Evolutionary conservation across 2,888 invertebrate genomes (phyloP).

Genomic region (Stenoptilia bipunctidactyla): DNA sequence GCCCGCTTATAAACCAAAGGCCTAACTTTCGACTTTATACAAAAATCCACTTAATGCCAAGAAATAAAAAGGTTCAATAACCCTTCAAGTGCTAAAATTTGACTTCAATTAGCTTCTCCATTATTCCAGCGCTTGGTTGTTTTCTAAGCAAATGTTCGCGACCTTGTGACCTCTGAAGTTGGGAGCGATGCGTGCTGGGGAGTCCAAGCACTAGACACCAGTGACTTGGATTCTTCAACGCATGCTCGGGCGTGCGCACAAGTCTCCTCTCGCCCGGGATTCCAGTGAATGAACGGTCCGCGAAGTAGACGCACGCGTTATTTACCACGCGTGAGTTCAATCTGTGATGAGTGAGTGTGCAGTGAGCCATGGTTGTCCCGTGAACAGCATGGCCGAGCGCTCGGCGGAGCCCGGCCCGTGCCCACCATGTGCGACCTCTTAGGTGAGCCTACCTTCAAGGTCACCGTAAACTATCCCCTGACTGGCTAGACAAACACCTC

Average conservation of each 20-base stretch:
- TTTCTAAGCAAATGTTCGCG: no score
- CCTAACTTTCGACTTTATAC: no score
- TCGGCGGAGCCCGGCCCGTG: slow-evolving; percentile 47
- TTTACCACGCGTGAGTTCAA: slow-evolving; percentile 18
- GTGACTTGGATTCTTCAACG: slow-evolving; percentile 40
- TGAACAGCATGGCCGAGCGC: slow-evolving; percentile 59
- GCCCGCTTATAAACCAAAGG: no score
- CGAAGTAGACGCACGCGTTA: slow-evolving; percentile 32
- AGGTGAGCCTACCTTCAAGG: slow-evolving; percentile 52
- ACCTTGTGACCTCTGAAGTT: slow-evolving; percentile 63
- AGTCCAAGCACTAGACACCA: slow-evolving; percentile 30
- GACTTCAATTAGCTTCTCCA: no score
- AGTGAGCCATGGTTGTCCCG: slow-evolving; percentile 42
- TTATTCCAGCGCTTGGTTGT: no score
- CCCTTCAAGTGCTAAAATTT: no score
- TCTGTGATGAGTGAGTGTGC: slow-evolving; percentile 41
- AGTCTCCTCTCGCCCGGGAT: slow-evolving; percentile 41
- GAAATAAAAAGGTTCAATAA: no score
- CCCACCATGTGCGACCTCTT: slow-evolving; percentile 53
- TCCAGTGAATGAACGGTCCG: slow-evolving; percentile 54
- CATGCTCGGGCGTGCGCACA: slow-evolving; percentile 57
- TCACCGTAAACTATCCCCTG: slow-evolving; percentile 19
- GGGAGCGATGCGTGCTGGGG: slow-evolving; percentile 30
- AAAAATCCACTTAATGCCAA: no score
- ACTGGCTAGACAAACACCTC: no score